Evolutionary conservation across 2,113 vertebrate species (phyloP), one percentile per base, ranked within the genome.

Genomic region (Percina caprodes): DNA sequence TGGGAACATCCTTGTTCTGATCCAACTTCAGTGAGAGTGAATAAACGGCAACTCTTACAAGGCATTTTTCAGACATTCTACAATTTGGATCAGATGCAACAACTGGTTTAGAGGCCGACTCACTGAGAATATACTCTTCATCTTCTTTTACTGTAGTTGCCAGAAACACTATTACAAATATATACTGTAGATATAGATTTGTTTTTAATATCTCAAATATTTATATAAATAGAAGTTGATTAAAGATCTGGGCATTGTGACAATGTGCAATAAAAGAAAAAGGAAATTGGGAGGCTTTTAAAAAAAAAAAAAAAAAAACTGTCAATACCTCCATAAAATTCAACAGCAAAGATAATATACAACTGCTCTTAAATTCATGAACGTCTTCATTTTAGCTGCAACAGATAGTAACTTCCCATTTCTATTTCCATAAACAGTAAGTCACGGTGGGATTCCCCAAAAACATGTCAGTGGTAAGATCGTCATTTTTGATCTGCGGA

Each of bases 191-290:
- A 87, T 86, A 81, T 49, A 89, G 16, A 69, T 73, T 83, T 85
- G 54, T 74, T 78, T 71, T 70, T 60, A n/a, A 78, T 72, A 84
- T 79, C 70, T 84, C 74, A 88, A 87, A 87, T 89, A 82, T 87
- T 79, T 86, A 89, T 90, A 92, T 90, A 91, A 93, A 93, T 92
- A 93, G 77, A 91, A 73, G 24, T 79, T 67, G 85, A 90, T 88
- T 88, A 77, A 86, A 91, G 87, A 90, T 87, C 69, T 87, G 82
- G 86, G 87, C 77, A 72, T 86, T 82, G 82, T 82, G 49, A 88
- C 76, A 93, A 93, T 92, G 90, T 91, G 88, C 86, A 91, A 93
- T 90, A 89, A 56, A 79, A 42, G 10, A 79, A 84, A 55, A 70
- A 52, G 56, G 73, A 60, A 24, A 21, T 0, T 11, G 21, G 56